phyloP scores from a whole-genome alignment of 2,113 vertebrate genomes.

The Esox niger region DNA sequence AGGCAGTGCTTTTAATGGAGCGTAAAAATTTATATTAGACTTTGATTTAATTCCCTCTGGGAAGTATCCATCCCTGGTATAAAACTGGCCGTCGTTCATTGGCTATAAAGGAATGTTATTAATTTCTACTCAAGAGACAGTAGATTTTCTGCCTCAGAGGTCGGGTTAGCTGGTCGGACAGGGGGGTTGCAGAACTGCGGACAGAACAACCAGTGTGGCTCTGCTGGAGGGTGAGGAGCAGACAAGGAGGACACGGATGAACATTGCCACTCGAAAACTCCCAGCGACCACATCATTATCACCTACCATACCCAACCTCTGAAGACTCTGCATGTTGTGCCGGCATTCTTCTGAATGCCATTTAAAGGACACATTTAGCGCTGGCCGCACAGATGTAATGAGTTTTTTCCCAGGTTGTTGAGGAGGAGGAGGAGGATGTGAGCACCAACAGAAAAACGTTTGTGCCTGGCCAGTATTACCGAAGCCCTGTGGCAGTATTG shows the following conservation, averaged over 20 bases:
- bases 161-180: constrained; percentile 42
- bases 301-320: neutral
- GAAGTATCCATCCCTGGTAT: constrained; percentile 28
- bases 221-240: constrained; percentile 20
- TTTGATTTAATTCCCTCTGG: constrained; percentile 42
- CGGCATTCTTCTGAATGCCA: neutral
- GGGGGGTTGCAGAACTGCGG: constrained; percentile 25
- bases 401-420: constrained; percentile 9
- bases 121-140: constrained; percentile 32
- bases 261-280: neutral
- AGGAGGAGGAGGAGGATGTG: constrained; percentile 24
- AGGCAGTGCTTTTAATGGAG: constrained; percentile 30
- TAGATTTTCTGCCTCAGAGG: constrained; percentile 37
- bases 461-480: constrained; percentile 40
- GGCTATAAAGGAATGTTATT: constrained; percentile 36
- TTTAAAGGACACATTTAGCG: neutral
- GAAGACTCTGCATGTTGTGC: neutral
- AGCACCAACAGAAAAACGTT: constrained; percentile 29
- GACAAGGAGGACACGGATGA: neutral
- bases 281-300: neutral
- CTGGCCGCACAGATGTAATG: neutral
- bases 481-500: constrained; percentile 56
- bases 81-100: constrained; percentile 32
- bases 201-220: constrained; percentile 4
- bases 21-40: constrained; percentile 40